Evolutionary conservation across 2,113 vertebrate species (phyloP).

Genomic region (Leuciscus idus): DNA sequence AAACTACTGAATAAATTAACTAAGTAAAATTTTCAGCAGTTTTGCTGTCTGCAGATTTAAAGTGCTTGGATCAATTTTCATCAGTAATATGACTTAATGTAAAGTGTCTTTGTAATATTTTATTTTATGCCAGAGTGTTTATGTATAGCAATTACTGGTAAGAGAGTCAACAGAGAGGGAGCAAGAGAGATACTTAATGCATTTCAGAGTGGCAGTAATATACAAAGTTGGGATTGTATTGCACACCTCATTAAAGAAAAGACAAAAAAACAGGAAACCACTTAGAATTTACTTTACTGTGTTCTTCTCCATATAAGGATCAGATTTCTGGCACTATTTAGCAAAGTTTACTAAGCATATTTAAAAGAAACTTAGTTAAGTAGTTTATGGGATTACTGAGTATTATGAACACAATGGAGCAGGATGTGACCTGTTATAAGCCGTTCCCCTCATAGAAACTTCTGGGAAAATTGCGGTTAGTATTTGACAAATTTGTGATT

Average conservation of each 20-base stretch:
- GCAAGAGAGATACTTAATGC: neutral
- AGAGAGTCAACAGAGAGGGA: neutral
- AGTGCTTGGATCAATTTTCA: neutral
- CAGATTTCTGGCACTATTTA: conserved; percentile 1
- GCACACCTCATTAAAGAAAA: conserved; percentile 30
- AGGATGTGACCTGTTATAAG: neutral
- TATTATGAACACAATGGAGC: conserved; percentile 27
- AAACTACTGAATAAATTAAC: no score
- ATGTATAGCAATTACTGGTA: conserved; percentile 1
- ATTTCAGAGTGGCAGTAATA: conserved; percentile 1
- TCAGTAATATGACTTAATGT: no score
- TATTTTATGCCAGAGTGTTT: conserved; percentile 5
- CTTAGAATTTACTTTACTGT: conserved; percentile 4
- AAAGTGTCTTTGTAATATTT: neutral
- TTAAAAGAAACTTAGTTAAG: conserved; percentile 1
- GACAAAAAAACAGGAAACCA: conserved; percentile 16
- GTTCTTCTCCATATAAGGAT: neutral
- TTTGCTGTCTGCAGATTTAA: neutral
- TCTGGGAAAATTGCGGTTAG: neutral
- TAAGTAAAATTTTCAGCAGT: no score
- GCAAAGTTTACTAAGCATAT: neutral
- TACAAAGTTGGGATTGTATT: conserved; percentile 9
- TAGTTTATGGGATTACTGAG: conserved; percentile 21
- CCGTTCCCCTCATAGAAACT: neutral
- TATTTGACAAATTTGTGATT: neutral